Conservation (phyloP, 2,797 vertebrate species). For the Molossus molossus region DNA sequence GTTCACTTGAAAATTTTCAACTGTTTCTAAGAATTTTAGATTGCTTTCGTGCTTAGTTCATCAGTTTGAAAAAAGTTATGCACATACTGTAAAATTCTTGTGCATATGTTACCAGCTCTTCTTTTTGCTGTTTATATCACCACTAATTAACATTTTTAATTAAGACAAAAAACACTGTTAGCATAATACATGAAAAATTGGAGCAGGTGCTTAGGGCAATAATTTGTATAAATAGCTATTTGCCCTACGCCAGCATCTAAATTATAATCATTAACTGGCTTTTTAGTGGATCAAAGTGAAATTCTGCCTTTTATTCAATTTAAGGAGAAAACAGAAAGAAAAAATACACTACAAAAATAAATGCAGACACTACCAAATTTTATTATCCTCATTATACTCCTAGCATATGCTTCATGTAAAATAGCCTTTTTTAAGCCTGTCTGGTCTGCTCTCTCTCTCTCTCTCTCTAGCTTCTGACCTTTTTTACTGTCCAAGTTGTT, state of each 20-base stretch:
- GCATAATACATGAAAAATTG: constrained; percentile 84
- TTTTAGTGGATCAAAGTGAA: constrained; percentile 81
- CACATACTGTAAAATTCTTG: constrained; percentile 84
- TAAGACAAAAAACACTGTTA: constrained; percentile 85
- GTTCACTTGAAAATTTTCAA: constrained; percentile 78
- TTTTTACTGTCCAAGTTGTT: neutral
- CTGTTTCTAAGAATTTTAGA: constrained; percentile 72
- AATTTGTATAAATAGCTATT: constrained; percentile 87
- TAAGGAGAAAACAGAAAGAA: constrained; percentile 60
- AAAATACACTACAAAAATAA: constrained; percentile 70
- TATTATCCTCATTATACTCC: constrained; percentile 32
- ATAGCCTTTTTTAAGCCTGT: neutral
- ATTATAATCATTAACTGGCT: constrained; percentile 85
- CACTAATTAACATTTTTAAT: constrained; percentile 87
- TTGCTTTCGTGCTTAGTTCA: constrained; percentile 79
- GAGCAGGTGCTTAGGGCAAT: constrained; percentile 85
- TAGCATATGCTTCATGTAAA: neutral
- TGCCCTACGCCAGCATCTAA: constrained; percentile 81
- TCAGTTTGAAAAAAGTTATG: constrained; percentile 76
- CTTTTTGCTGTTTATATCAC: constrained; percentile 85
- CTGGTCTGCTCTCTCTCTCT: neutral
- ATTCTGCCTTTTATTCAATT: constrained; percentile 81
- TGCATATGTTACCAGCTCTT: constrained; percentile 83
- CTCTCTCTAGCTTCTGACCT: neutral
- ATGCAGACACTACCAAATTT: constrained; percentile 61